Percentiles rank a stretch among this genome's conserved stretches.
These are phyloP conservation scores for Miniopterus natalensis DNA, from an alignment of 2,113 vertebrate genomes.

Conservation along the genomic window DNA sequence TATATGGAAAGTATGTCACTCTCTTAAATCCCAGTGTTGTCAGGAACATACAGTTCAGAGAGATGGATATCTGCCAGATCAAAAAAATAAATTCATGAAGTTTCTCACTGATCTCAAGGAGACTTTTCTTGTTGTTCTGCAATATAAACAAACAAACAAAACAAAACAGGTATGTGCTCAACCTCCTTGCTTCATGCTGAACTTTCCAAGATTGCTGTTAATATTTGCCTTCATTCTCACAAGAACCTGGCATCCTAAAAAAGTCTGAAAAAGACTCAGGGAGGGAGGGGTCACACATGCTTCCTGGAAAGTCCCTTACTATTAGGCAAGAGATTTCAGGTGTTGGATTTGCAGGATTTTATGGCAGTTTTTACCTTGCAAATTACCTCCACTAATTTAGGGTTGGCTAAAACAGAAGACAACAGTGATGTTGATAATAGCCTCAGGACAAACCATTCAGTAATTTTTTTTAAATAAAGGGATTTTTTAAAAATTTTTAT, in stretches of 20 bases:
- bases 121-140: neutral
- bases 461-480: neutral
- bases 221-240: neutral
- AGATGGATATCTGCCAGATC: neutral
- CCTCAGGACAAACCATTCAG: neutral
- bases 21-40: neutral
- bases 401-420: neutral
- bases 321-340: conserved; percentile 31
- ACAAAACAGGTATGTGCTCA: neutral
- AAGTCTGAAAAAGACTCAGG: neutral
- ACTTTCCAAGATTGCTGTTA: neutral
- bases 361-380: neutral
- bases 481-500: neutral
- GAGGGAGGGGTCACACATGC: neutral
- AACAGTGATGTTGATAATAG: neutral
- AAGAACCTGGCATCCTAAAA: neutral
- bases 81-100: neutral
- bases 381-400: conserved; percentile 9
- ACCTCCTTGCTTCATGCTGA: neutral
- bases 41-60: neutral
- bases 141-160: neutral
- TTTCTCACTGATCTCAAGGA: neutral
- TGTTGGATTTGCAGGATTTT: neutral
- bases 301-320: neutral
- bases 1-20: neutral